Percentiles rank a stretch among this genome's conserved stretches.
These are phyloP conservation scores for Leucosticte australis DNA, from an alignment of 2,113 vertebrate genomes.

Conservation along the genomic window DNA sequence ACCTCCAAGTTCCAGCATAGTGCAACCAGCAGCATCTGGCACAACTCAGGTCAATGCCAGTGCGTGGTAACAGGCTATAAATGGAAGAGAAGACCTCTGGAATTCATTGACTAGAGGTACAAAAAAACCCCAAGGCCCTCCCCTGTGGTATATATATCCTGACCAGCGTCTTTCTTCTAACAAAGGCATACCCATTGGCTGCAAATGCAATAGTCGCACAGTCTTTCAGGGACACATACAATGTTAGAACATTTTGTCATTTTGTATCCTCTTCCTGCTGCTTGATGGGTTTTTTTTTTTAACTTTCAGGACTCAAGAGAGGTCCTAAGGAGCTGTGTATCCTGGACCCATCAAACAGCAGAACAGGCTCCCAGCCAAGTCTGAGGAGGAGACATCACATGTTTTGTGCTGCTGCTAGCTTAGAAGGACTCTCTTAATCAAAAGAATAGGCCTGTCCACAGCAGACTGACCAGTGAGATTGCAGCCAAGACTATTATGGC, in stretches of 20 bases:
- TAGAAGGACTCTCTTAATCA: neutral
- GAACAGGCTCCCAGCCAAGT: neutral
- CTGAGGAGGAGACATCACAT: neutral
- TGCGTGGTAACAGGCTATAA: neutral
- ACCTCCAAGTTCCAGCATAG: neutral
- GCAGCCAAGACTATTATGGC: neutral
- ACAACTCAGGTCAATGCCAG: neutral
- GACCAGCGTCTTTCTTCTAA: neutral
- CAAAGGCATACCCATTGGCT: neutral
- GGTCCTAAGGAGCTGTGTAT: neutral
- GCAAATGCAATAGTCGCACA: neutral
- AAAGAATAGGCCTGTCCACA: neutral
- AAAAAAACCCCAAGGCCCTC: neutral
- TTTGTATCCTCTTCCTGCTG: neutral
- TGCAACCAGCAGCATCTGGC: neutral
- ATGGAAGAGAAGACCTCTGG: neutral
- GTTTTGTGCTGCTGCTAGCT: neutral
- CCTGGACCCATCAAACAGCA: neutral
- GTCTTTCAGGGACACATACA: neutral
- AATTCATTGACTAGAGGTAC: neutral
- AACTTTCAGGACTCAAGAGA: neutral
- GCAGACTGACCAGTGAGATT: neutral
- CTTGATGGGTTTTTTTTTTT: neutral
- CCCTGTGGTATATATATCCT: neutral
- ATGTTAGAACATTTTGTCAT: neutral